Percentiles rank a stretch among this genome's conserved stretches.
Evolutionary conservation across 2,888 invertebrate species (phyloP).

Genomic region (Lagria hirta): DNA sequence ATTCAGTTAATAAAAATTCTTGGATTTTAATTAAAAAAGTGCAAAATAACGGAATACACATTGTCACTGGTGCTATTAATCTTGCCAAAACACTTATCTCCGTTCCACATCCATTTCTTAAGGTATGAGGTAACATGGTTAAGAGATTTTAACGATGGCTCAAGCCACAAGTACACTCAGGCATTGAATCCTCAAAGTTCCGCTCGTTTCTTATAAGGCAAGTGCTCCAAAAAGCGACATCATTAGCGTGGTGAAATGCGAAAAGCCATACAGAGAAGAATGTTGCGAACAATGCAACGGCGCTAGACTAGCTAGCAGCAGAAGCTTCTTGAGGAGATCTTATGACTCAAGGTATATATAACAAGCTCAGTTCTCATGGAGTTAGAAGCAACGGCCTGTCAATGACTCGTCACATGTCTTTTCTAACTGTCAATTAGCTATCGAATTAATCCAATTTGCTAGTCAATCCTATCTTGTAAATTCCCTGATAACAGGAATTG

Average conservation of each 20-base stretch:
- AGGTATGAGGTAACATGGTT: too few species aligned
- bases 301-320: constrained; percentile 14
- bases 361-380: constrained; percentile 30
- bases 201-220: constrained; percentile 36
- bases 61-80: too few species aligned
- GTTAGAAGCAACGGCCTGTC: constrained; percentile 18
- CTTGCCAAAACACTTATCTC: too few species aligned
- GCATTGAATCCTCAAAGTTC: constrained; percentile 29
- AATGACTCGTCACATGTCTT: constrained; percentile 20
- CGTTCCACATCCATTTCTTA: too few species aligned
- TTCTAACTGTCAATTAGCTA: constrained; percentile 18
- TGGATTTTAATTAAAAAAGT: too few species aligned
- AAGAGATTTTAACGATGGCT: constrained; percentile 30
- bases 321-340: too few species aligned
- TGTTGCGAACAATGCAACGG: constrained; percentile 35
- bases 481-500: background rate
- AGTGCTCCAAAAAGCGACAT: constrained; percentile 46
- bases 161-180: constrained; percentile 21
- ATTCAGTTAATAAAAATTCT: too few species aligned
- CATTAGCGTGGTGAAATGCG: constrained; percentile 43
- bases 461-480: constrained; percentile 2
- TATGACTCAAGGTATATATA: constrained; percentile 31
- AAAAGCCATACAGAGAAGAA: constrained; percentile 28
- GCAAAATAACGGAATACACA: too few species aligned
- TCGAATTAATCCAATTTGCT: constrained; percentile 15